Conservation (phyloP, 23 tunicate genomes). For the Clavelina lepadiformis region DNA sequence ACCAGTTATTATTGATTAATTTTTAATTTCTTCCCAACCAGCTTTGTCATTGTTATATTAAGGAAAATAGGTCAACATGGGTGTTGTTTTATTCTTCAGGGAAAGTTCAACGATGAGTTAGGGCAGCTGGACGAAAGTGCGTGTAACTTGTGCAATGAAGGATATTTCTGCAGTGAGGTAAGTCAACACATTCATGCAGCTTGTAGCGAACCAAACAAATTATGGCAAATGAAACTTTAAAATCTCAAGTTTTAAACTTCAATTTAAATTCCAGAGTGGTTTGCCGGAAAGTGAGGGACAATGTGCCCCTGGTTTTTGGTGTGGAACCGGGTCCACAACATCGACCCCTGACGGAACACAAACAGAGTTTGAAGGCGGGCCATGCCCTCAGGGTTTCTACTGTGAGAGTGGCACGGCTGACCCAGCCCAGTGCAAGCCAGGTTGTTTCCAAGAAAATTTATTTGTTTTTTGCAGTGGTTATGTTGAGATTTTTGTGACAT, state of each 20-base stretch:
- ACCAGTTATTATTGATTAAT: no score
- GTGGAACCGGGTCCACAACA: slow-evolving; percentile 62
- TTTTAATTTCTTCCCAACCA: no score
- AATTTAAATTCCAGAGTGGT: slow-evolving; percentile 39
- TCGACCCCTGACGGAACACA: slow-evolving; percentile 49
- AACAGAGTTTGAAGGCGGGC: slow-evolving; percentile 44
- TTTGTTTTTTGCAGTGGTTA: no score
- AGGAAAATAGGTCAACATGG: no score
- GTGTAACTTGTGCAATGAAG: slow-evolving; percentile 61
- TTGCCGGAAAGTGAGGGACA: slow-evolving; percentile 26
- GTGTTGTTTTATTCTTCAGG: no score
- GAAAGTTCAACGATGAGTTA: slow-evolving; percentile 66
- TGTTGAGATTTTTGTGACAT: no score
- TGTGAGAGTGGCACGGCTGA: slow-evolving; percentile 44
- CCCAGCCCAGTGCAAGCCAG: slow-evolving; percentile 32
- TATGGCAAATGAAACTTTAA: neutral
- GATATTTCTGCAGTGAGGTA: slow-evolving; percentile 73
- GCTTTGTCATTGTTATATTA: no score
- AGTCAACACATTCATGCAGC: neutral
- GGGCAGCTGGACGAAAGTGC: slow-evolving; percentile 30
- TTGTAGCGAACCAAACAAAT: neutral
- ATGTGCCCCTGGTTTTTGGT: slow-evolving; percentile 88
- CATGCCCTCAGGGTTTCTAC: slow-evolving; percentile 79
- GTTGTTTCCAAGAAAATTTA: slow-evolving; percentile 6
- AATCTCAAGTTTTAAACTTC: neutral